phyloP scores from a whole-genome alignment of 2,888 invertebrate genomes.

The Volucella bombylans region DNA sequence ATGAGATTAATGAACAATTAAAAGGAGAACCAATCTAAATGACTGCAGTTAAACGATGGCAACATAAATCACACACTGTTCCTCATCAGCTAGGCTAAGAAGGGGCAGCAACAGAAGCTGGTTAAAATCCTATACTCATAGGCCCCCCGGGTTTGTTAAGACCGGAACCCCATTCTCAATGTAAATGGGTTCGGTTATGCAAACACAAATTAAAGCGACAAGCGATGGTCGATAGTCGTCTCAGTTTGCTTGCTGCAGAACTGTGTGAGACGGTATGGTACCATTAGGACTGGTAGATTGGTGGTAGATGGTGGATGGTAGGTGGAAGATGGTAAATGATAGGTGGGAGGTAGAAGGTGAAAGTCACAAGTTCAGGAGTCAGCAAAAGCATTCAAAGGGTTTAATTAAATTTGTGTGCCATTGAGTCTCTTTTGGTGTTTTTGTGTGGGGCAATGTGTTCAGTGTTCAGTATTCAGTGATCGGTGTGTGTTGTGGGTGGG shows the following conservation, averaged over 20 bases:
- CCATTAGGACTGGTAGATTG: background rate
- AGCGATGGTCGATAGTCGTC: constrained; percentile 52
- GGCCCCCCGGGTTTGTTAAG: background rate
- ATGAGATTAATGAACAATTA: constrained; percentile 74
- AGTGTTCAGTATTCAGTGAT: too few species aligned
- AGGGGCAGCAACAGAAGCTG: background rate
- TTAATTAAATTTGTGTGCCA: constrained; percentile 74
- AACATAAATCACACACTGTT: constrained; percentile 71
- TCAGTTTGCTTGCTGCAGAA: constrained; percentile 3
- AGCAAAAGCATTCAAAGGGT: constrained; percentile 70
- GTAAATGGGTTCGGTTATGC: constrained; percentile 69
- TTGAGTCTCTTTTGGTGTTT: constrained; percentile 65
- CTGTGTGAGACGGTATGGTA: too few species aligned
- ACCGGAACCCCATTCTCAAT: constrained; percentile 20
- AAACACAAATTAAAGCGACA: constrained; percentile 72
- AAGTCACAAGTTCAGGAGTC: constrained; percentile 67
- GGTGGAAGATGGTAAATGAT: background rate
- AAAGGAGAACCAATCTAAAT: constrained; percentile 65
- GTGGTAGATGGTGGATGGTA: background rate
- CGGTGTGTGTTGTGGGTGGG: constrained; percentile 11
- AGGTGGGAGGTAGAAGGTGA: constrained; percentile 9
- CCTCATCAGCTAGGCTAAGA: constrained; percentile 1
- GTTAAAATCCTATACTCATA: too few species aligned
- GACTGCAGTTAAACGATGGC: constrained; percentile 69
- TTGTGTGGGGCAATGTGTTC: constrained; percentile 28